Conservation (phyloP, 2,797 vertebrate genomes). For the Melanotaenia parkinsoni region DNA sequence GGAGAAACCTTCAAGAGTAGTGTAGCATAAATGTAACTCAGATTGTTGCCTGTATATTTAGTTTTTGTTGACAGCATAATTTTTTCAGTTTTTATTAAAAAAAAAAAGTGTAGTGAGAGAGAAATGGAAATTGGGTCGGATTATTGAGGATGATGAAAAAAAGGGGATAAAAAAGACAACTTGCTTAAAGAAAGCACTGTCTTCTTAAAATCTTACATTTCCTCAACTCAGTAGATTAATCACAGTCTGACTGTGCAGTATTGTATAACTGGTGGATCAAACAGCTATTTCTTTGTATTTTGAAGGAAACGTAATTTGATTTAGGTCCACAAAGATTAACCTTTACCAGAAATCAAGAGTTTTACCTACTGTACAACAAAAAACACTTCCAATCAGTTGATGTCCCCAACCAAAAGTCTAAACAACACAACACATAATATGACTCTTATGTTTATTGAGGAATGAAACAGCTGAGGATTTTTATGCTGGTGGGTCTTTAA, state of each 20-base stretch:
- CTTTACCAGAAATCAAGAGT: neutral
- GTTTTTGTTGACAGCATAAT: neutral
- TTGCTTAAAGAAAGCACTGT: neutral
- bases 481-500: constrained; percentile 56
- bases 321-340: neutral
- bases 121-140: neutral
- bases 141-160: neutral
- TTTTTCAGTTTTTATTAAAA: neutral
- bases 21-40: neutral
- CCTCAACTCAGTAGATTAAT: neutral
- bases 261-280: neutral
- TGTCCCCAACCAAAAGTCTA: constrained; percentile 8
- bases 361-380: neutral
- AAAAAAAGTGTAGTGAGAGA: neutral
- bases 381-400: constrained; percentile 11
- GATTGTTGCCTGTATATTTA: neutral
- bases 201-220: neutral
- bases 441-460: constrained; percentile 34
- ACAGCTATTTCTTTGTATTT: neutral
- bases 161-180: neutral
- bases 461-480: constrained; percentile 62
- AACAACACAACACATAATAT: constrained; percentile 20
- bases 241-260: neutral
- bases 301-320: neutral
- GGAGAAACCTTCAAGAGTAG: neutral